A percentile compares a stretch with the other conserved stretches of the same genome.
Conservation (phyloP, 2,888 invertebrate genomes). For the Incurvaria masculella region DNA sequence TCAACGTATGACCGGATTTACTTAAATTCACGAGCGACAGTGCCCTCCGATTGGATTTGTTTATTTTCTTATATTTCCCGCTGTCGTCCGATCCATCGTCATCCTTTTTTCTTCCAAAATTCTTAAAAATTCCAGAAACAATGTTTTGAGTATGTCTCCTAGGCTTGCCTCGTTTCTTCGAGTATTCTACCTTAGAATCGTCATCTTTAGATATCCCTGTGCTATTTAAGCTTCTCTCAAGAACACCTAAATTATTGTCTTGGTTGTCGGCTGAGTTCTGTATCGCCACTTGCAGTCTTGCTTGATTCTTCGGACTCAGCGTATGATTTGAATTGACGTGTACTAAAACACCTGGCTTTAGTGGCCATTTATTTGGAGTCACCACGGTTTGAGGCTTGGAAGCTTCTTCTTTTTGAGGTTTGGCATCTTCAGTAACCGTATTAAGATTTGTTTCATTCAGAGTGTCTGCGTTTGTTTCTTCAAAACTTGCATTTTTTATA, state of each 20-base stretch:
- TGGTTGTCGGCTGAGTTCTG: slow-evolving; percentile 17
- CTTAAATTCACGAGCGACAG: slow-evolving; percentile 36
- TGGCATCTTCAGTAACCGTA: slow-evolving; percentile 23
- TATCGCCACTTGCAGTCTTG: slow-evolving; percentile 28
- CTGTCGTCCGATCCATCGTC: slow-evolving; percentile 39
- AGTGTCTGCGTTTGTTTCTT: slow-evolving; percentile 25
- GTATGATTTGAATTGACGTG: slow-evolving; percentile 84
- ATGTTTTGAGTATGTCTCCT: slow-evolving; percentile 31
- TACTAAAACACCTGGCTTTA: slow-evolving; percentile 84
- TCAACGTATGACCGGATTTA: slow-evolving; percentile 35
- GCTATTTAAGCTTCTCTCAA: slow-evolving; percentile 35
- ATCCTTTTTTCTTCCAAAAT: slow-evolving; percentile 34
- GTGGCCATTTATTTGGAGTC: slow-evolving; percentile 75
- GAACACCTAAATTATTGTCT: slow-evolving; percentile 32
- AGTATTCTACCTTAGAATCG: slow-evolving; percentile 31
- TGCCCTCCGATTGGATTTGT: slow-evolving; percentile 46
- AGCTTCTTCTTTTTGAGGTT: slow-evolving; percentile 22
- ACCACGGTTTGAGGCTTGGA: slow-evolving; percentile 33
- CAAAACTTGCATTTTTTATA: slow-evolving; percentile 14
- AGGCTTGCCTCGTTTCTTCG: slow-evolving; percentile 39
- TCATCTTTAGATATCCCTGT: slow-evolving; percentile 18
- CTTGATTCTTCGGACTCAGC: slow-evolving; percentile 55
- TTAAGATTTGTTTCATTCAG: slow-evolving; percentile 22
- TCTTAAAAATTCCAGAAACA: slow-evolving; percentile 38
- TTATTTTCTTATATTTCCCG: slow-evolving; percentile 47